A percentile compares a stretch with the other conserved stretches of the same genome.
Conservation (phyloP, 2,888 invertebrate genomes). For the Plagiodera versicolora region DNA sequence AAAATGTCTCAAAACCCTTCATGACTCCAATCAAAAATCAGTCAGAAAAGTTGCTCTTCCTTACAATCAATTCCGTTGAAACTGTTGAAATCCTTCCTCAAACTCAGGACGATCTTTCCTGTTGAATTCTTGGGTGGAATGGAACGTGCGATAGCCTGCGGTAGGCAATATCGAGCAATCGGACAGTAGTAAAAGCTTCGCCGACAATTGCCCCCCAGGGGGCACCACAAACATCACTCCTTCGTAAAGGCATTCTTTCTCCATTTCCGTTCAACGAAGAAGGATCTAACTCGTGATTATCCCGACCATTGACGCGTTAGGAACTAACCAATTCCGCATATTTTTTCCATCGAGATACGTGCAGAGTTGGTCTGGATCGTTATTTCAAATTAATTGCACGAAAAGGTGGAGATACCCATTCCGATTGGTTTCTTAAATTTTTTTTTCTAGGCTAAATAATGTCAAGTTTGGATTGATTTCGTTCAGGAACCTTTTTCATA, state of each 20-base stretch:
- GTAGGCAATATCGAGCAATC: conserved; percentile 6
- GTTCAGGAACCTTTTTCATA: too few species aligned
- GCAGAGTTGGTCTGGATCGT: too few species aligned
- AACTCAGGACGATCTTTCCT: not conserved
- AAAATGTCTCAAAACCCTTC: too few species aligned
- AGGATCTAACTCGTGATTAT: not conserved
- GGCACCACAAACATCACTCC: not conserved
- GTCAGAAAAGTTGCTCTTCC: too few species aligned
- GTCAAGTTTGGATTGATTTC: too few species aligned
- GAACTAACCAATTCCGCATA: not conserved
- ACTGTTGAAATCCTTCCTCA: not conserved
- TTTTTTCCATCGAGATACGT: not conserved
- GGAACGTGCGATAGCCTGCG: not conserved
- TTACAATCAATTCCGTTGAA: too few species aligned
- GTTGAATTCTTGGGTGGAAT: not conserved
- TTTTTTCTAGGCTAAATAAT: too few species aligned
- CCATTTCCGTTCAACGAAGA: not conserved
- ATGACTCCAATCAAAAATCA: too few species aligned
- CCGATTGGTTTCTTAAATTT: too few species aligned
- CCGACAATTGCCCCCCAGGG: conserved; percentile 5
- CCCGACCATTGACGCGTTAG: not conserved
- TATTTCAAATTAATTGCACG: too few species aligned
- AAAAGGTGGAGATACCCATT: too few species aligned
- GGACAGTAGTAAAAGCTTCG: conserved; percentile 9
- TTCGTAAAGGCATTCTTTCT: not conserved